These are phyloP conservation scores for Rhingia rostrata DNA, from an alignment of 2,888 invertebrate genomes.

Conservation along the genomic window DNA sequence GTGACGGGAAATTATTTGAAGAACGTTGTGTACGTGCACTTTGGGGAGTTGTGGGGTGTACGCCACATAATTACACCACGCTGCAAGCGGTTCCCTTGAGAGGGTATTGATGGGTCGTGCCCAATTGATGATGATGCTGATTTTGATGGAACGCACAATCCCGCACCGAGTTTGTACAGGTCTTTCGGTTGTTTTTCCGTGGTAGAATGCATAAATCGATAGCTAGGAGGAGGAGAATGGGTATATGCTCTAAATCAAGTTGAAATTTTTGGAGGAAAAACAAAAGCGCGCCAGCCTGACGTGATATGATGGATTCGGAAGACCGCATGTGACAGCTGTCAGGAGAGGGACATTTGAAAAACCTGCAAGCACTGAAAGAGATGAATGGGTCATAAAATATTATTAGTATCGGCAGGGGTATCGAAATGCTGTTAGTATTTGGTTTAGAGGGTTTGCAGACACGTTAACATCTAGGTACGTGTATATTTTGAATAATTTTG, in stretches of 20 bases:
- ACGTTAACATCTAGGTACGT: neutral
- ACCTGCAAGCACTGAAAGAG: neutral
- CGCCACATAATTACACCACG: constrained; percentile 37
- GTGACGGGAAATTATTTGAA: constrained; percentile 58
- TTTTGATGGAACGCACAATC: constrained; percentile 28
- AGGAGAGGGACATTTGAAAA: neutral
- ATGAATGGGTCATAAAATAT: neutral
- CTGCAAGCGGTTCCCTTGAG: constrained; percentile 16
- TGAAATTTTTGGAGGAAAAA: neutral
- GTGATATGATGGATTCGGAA: constrained; percentile 24
- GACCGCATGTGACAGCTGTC: constrained; percentile 1
- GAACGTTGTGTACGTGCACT: constrained; percentile 10
- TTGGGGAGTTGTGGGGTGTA: neutral
- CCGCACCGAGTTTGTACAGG: constrained; percentile 21
- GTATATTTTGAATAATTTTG: too few relatives aligned
- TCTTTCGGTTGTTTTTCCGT: constrained; percentile 12
- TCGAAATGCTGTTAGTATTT: neutral
- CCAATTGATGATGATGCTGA: constrained; percentile 56
- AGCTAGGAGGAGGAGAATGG: neutral
- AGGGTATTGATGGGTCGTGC: constrained; percentile 63
- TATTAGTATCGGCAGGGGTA: neutral
- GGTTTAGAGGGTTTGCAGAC: neutral
- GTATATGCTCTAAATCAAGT: neutral
- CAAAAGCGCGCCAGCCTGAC: constrained; percentile 7
- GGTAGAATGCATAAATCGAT: constrained; percentile 8